phyloP scores from a whole-genome alignment of 2,797 vertebrate genomes.

The Pangasius sanitwongsei region DNA sequence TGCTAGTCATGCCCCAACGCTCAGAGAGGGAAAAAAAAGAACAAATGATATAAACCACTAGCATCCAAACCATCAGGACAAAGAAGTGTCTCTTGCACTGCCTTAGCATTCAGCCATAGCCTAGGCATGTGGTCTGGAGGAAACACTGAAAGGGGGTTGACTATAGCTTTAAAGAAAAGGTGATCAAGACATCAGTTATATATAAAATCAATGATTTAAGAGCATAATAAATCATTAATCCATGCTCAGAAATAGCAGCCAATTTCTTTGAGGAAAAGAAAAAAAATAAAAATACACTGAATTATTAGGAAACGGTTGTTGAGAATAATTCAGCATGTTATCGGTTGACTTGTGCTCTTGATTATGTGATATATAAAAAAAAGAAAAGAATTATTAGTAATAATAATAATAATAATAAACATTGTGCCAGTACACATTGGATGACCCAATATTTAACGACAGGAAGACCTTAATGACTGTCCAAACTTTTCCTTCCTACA shows the following conservation, averaged over 20 bases:
- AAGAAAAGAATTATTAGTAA: neutral
- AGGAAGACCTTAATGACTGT: conserved; percentile 38
- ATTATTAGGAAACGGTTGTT: neutral
- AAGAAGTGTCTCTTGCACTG: neutral
- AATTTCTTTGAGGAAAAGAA: neutral
- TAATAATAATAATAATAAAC: neutral
- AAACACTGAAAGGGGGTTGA: neutral
- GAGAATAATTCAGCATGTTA: neutral
- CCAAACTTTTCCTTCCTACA: conserved; percentile 25
- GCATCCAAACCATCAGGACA: neutral
- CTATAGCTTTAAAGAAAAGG: neutral
- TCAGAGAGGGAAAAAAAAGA: neutral
- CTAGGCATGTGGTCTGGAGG: neutral
- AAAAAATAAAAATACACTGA: neutral
- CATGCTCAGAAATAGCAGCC: neutral
- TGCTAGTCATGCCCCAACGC: neutral
- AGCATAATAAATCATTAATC: conserved; percentile 2
- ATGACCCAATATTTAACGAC: conserved; percentile 2
- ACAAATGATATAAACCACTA: neutral
- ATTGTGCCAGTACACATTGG: neutral
- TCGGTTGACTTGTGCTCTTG: neutral
- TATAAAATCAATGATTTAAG: neutral
- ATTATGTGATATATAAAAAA: neutral
- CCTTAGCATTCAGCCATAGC: neutral
- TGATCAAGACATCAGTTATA: no score